Base-by-base conservation (phyloP, 2,113 vertebrate species). In the Trogon surrucura region DNA sequence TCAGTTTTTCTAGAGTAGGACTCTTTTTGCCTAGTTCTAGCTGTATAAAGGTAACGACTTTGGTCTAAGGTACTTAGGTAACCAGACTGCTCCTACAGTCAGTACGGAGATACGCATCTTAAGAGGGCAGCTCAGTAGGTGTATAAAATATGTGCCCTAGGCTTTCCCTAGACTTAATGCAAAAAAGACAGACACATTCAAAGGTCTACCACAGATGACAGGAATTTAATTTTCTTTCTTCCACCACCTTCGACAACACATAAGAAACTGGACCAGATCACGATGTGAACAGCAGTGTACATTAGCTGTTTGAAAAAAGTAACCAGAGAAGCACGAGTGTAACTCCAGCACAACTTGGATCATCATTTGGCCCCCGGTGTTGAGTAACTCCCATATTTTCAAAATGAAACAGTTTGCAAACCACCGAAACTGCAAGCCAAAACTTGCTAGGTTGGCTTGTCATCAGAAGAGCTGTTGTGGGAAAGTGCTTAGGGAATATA, bases 391-490 rank as follows among this genome's bases (percentile, higher is more conserved):
- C 88, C 96, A 94, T 96, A 93, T 87, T 97, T 97, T 97, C 92
- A 95, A 95, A 95, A 93, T 91, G 83, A 97, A 95, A 95, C 92
- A 93, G 95, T 97, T 96, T 95, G 89, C 93, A 96, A 97, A 96
- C 92, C 96, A 97, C 96, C 91, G 92, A 98, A 97, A 97, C 96
- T 97, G 69, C 97, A 87, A 96, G 97, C 96, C 96, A 97, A 97
- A 97, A 97, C 97, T 94, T 97, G 97, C 82, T 81, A 80, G 67
- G 65, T 91, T 95, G 96, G 95, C 96, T 96, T 80, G 56, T 69
- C 94, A 92, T 95, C 95, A 96, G 93, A 93, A 92, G 88, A 95
- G 79, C 14, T 91, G 69, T 69, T 97, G 95, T 97, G 97, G 97
- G 97, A 97, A 97, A 97, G 80, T 86, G 53, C 91, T 88, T 74